Evolutionary conservation across 1,140 invertebrate species (phyloP), one percentile per base, ranked within the genome.

Genomic region (Caerostris darwini): DNA sequence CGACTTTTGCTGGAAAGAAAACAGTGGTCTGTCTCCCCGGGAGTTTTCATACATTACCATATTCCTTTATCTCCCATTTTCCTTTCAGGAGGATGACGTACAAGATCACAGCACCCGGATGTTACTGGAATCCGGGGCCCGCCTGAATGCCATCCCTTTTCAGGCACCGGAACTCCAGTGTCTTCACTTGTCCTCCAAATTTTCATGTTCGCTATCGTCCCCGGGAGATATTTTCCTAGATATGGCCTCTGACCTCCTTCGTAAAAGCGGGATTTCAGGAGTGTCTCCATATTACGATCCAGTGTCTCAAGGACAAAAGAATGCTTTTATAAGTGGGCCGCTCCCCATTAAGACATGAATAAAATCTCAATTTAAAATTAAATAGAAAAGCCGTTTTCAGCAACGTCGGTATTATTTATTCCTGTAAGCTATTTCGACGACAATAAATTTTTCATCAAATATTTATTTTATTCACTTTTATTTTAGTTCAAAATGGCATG

Each of bases 161-260:
- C 50, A 54, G 53, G 50, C 17, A 19, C 88, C 69, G 90, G 71
- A 91, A 82, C 90, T 91, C 57, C 71, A n/a, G 53, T 69, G 71
- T 91, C 77, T 91, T 91, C 82, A 50, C 90, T 59, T 67, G 10
- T 82, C 56, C 58, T 91, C 34, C 90, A 91, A 61, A 91, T 91
- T 82, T 91, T 82, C 90, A 58, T 61, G 57, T 91, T 82, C 77
- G 19, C 69, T 53, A 91, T 81, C 77, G 71, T 82, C 53, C 90
- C 90, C 90, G 90, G 90, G 90, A 91, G 90, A 82, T 91, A 91
- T 91, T 91, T 91, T 91, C 90, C 90, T 91, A 10, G 90, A 82
- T 91, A 91, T 91, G 57, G 71, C 7, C 53, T 82, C 56, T 19
- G 7, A 19, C 88, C 57, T 53, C 53, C 53, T 3, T 71, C 67